phyloP scores from a whole-genome alignment of 2,113 vertebrate genomes.

The Ellobius talpinus region DNA sequence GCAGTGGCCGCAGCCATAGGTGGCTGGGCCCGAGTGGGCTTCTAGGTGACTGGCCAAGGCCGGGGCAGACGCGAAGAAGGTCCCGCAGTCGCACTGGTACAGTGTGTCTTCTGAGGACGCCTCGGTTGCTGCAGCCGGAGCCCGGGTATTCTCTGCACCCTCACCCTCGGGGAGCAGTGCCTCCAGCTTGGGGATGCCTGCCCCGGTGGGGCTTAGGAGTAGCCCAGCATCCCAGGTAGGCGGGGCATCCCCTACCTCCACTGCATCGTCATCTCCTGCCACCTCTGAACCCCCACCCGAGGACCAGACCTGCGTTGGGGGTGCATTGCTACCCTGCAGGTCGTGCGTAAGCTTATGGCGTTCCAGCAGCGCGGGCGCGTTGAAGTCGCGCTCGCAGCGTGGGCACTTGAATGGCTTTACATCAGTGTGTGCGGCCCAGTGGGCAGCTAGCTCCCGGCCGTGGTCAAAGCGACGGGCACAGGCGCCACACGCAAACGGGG shows the following conservation, averaged over 20 bases:
- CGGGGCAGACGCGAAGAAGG: conserved; percentile 81
- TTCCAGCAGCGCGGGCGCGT: conserved; percentile 92
- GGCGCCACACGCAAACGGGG: conserved; percentile 80
- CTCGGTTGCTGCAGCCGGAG: conserved; percentile 19
- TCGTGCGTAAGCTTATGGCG: conserved; percentile 94
- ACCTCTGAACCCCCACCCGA: fast-evolving
- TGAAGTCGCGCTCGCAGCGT: conserved; percentile 90
- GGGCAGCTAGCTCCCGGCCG: conserved; percentile 78
- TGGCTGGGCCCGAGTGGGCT: conserved; percentile 81
- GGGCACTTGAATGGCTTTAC: conserved; percentile 86
- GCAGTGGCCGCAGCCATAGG: conserved; percentile 90
- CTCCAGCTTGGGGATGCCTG: conserved; percentile 41
- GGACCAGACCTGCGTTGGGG: conserved; percentile 71
- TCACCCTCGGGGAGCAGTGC: conserved; percentile 22
- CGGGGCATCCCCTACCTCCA: not conserved
- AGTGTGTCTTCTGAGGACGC: conserved; percentile 74
- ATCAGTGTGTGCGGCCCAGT: conserved; percentile 83
- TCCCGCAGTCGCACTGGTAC: conserved; percentile 85
- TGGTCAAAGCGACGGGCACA: conserved; percentile 79
- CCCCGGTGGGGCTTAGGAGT: not conserved
- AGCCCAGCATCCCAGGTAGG: conserved; percentile 43
- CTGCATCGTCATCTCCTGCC: not conserved
- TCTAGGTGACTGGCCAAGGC: conserved; percentile 82
- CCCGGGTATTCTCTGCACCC: conserved; percentile 3
- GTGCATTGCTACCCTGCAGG: conserved; percentile 87